Percentiles rank a stretch among this genome's conserved stretches.
Evolutionary conservation across 2,888 invertebrate genomes (phyloP).

Genomic region (Acanthosepion lycidas): DNA sequence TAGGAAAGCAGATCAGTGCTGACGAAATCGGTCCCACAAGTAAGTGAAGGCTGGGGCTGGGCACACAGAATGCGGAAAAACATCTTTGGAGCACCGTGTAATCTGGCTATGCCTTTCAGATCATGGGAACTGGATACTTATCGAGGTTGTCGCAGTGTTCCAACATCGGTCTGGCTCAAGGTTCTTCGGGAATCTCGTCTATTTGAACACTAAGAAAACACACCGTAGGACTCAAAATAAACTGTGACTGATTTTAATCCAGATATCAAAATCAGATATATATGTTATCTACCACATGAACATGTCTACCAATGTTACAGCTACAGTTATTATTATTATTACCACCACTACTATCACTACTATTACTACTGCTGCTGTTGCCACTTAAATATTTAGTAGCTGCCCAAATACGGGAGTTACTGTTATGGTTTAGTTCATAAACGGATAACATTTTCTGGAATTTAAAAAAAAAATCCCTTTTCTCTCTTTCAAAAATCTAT

Average conservation of each 20-base stretch:
- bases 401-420: background rate
- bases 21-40: slow-evolving; percentile 71
- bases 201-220: background rate
- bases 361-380: background rate
- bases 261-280: background rate
- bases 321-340: background rate
- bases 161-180: slow-evolving; percentile 75
- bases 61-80: slow-evolving; percentile 65
- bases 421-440: background rate
- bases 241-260: background rate
- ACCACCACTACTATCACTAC: background rate
- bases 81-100: slow-evolving; percentile 77
- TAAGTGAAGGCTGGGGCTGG: slow-evolving; percentile 65
- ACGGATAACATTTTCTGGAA: slow-evolving; percentile 13
- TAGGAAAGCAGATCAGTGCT: slow-evolving; percentile 68
- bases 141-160: slow-evolving; percentile 76
- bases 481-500: background rate
- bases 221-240: background rate
- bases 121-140: slow-evolving; percentile 74
- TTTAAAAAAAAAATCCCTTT: background rate
- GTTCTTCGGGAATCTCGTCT: background rate
- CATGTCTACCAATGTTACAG: background rate
- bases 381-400: background rate
- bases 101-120: slow-evolving; percentile 75
- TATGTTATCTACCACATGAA: background rate